Percentiles rank a stretch among this genome's conserved stretches.
These are phyloP conservation scores for Hymenopus coronatus DNA, from an alignment of 2,888 invertebrate species.

Conservation along the genomic window DNA sequence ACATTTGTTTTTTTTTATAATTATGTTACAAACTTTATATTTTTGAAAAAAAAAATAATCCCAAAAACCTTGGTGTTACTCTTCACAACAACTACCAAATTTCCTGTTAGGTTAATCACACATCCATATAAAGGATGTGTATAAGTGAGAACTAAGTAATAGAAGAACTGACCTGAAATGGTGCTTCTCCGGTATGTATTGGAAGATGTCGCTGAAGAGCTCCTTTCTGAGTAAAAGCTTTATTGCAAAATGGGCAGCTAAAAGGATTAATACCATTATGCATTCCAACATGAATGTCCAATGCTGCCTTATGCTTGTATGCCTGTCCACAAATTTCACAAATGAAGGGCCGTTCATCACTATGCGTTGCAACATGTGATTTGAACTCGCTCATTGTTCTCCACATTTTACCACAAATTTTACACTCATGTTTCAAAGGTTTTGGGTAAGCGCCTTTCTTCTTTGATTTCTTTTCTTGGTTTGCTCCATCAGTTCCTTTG, in stretches of 20 bases:
- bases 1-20: too few species aligned
- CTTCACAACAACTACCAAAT: too few species aligned
- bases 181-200: slow-evolving; percentile 60
- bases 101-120: too few species aligned
- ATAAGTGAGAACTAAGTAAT: too few species aligned
- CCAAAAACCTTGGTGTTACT: too few species aligned
- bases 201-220: slow-evolving; percentile 60
- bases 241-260: slow-evolving; percentile 58
- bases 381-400: slow-evolving; percentile 41
- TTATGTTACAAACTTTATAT: too few species aligned
- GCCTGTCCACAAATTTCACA: slow-evolving; percentile 59
- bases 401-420: slow-evolving; percentile 41
- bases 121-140: too few species aligned
- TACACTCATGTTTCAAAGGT: slow-evolving; percentile 34
- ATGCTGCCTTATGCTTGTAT: slow-evolving; percentile 61
- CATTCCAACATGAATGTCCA: slow-evolving; percentile 60
- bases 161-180: slow-evolving; percentile 47
- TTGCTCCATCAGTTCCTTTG: slow-evolving; percentile 6
- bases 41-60: too few species aligned
- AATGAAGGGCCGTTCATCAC: slow-evolving; percentile 42
- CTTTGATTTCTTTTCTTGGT: slow-evolving; percentile 24
- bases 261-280: slow-evolving; percentile 50
- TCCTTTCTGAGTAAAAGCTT: slow-evolving; percentile 61
- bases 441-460: slow-evolving; percentile 31
- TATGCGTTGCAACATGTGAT: slow-evolving; percentile 41